A percentile compares a stretch with the other conserved stretches of the same genome.
phyloP scores from a whole-genome alignment of 2,888 invertebrate genomes.

The Norana najaformis region DNA sequence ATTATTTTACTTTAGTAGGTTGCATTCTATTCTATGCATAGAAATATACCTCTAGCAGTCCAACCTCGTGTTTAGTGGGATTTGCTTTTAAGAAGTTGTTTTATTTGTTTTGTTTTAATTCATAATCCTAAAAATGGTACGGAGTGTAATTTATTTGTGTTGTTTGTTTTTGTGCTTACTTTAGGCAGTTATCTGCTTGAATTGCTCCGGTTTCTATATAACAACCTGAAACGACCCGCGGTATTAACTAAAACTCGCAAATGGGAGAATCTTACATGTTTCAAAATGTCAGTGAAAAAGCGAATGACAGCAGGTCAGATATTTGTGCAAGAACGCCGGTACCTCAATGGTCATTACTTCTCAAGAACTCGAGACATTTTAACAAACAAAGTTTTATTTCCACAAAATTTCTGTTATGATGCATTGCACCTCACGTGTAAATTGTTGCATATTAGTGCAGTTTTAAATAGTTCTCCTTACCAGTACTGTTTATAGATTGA shows the following conservation, averaged over 20 bases:
- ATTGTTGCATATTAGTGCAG: background rate
- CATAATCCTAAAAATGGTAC: background rate
- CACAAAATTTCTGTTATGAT: background rate
- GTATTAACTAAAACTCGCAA: background rate
- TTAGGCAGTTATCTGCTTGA: background rate
- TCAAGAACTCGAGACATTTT: too few relatives aligned
- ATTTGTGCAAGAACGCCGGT: too few relatives aligned
- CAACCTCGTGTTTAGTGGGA: background rate
- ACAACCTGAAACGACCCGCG: background rate
- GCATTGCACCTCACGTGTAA: too few relatives aligned
- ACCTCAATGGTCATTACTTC: too few relatives aligned
- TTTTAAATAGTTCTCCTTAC: background rate
- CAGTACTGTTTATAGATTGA: background rate
- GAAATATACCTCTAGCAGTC: background rate
- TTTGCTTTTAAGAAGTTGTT: background rate
- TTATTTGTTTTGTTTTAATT: background rate
- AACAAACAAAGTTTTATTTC: too few relatives aligned
- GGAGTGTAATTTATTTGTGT: background rate
- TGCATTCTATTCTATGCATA: background rate
- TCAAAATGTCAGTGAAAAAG: background rate
- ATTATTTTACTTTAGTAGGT: background rate
- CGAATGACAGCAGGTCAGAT: too few relatives aligned
- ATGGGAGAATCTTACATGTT: background rate
- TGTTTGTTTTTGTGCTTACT: background rate
- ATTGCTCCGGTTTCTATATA: background rate